A percentile compares a stretch with the other conserved stretches of the same genome.
phyloP scores from a whole-genome alignment of 2,888 invertebrate species.

The Melanchra persicariae region DNA sequence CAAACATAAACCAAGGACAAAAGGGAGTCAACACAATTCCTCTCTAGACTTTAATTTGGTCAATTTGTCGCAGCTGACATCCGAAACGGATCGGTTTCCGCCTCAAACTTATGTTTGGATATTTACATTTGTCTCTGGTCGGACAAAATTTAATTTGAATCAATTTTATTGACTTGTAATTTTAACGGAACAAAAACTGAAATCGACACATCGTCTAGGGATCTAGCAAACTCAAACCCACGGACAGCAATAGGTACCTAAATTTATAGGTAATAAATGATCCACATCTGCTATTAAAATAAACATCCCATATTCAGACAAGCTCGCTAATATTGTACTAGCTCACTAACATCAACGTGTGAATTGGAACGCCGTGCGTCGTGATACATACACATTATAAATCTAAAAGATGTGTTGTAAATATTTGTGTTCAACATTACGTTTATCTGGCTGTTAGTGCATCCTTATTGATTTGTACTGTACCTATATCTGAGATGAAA shows the following conservation, averaged over 20 bases:
- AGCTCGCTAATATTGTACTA: constrained; percentile 17
- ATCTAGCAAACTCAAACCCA: no score
- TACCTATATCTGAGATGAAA: no score
- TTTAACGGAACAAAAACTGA: no score
- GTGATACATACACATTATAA: constrained; percentile 5
- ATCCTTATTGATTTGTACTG: no score
- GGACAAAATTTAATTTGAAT: no score
- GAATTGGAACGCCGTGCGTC: constrained; percentile 16
- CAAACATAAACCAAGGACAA: constrained; percentile 2
- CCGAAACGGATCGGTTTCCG: constrained; percentile 35
- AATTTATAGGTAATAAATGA: background rate
- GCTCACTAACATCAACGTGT: constrained; percentile 20
- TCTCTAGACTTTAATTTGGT: constrained; percentile 28
- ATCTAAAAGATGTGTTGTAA: background rate
- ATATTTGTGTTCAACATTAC: background rate
- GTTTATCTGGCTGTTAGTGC: no score
- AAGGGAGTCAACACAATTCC: constrained; percentile 21
- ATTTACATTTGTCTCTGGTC: no score
- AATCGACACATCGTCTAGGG: no score
- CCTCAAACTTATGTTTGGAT: background rate
- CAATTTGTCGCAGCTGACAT: constrained; percentile 22
- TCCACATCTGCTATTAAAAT: background rate
- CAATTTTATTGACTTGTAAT: no score
- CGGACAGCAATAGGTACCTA: no score
- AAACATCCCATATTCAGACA: constrained; percentile 5